phyloP scores from a whole-genome alignment of 1,140 invertebrate genomes.

The Caerostris darwini region DNA sequence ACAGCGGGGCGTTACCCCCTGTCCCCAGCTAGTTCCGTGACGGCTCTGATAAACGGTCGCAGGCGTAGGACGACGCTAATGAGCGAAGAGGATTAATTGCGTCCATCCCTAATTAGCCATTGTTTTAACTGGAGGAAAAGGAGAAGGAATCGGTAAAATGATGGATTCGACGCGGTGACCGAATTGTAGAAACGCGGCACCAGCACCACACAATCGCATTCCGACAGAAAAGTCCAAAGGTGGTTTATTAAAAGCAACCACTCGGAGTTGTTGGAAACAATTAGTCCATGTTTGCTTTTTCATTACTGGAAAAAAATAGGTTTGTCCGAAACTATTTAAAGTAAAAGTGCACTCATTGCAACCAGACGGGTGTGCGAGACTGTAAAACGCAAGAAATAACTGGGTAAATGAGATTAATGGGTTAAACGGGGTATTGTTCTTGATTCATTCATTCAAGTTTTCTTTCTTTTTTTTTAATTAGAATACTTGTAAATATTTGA shows the following conservation, averaged over 20 bases:
- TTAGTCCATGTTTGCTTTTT: slow-evolving; percentile 14
- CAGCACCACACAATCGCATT: no score
- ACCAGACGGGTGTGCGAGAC: not conserved
- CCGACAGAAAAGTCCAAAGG: no score
- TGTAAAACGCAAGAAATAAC: not conserved
- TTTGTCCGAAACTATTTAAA: slow-evolving; percentile 4
- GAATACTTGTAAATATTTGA: no score
- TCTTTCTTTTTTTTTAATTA: no score
- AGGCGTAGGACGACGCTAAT: not conserved
- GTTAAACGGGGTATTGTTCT: slow-evolving; percentile 4
- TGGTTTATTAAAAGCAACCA: not conserved
- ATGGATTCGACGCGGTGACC: no score
- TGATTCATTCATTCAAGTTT: not conserved
- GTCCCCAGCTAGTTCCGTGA: not conserved
- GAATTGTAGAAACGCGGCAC: no score
- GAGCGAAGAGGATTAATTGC: not conserved
- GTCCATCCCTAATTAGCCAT: not conserved
- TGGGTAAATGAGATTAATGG: not conserved
- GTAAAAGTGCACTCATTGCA: not conserved
- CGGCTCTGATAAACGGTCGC: not conserved
- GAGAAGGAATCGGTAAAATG: not conserved
- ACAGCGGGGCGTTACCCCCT: not conserved
- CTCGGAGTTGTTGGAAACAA: not conserved
- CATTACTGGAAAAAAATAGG: not conserved
- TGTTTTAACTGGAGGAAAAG: not conserved